Evolutionary conservation across 1,140 invertebrate genomes (phyloP).

Genomic region (Eurosta solidaginis): DNA sequence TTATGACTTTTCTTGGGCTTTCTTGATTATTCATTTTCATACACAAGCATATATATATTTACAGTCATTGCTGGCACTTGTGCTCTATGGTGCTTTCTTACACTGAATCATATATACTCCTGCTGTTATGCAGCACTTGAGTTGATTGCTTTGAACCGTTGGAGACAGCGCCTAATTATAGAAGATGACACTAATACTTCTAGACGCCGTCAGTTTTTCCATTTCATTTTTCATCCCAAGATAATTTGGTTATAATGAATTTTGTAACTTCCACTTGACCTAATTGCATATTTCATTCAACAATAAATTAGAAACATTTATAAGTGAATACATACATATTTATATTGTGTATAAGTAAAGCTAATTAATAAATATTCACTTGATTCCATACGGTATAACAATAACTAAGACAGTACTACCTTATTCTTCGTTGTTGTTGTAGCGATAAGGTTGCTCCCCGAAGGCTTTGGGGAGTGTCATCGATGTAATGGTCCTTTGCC

Average conservation of each 20-base stretch:
- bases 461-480: too few relatives aligned
- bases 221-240: conserved; percentile 1
- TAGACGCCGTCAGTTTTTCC: not conserved
- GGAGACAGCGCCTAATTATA: too few relatives aligned
- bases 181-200: not conserved
- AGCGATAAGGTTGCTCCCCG: too few relatives aligned
- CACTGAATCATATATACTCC: not conserved
- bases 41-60: too few relatives aligned
- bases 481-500: too few relatives aligned
- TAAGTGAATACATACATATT: not conserved
- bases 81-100: not conserved
- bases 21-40: not conserved
- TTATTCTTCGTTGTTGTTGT: too few relatives aligned
- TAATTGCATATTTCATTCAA: conserved; percentile 26
- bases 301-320: not conserved
- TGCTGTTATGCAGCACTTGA: conserved; percentile 4
- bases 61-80: not conserved
- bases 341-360: too few relatives aligned
- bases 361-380: too few relatives aligned
- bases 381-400: too few relatives aligned
- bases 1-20: not conserved
- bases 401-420: too few relatives aligned
- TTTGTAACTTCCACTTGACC: conserved; percentile 25
- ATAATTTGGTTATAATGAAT: conserved; percentile 9
- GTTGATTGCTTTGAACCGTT: conserved; percentile 18